Conservation (phyloP, 2,113 vertebrate species). For the Macrotis lagotis region DNA sequence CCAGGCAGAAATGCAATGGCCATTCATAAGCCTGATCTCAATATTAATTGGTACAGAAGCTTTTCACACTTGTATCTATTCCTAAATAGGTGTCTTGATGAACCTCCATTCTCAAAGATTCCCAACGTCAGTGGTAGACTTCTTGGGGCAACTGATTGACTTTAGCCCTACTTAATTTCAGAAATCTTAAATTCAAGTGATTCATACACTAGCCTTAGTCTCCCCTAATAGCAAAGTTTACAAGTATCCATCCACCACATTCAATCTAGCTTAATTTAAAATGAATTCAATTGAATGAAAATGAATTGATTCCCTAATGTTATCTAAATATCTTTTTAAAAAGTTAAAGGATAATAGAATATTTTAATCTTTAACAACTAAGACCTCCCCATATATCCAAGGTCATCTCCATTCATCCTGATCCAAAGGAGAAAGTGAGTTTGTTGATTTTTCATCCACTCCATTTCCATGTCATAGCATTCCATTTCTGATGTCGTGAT, state of each 20-base stretch:
- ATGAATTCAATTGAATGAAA: neutral
- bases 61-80: neutral
- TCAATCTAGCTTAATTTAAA: neutral
- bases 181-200: neutral
- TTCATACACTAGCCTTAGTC: neutral
- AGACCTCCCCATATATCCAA: too few relatives aligned
- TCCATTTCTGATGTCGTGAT: too few relatives aligned
- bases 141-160: neutral
- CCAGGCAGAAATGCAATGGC: neutral
- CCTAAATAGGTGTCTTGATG: neutral
- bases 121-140: neutral
- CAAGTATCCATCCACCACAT: neutral
- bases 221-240: neutral
- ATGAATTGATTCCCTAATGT: neutral
- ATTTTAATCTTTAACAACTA: neutral
- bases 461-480: too few relatives aligned
- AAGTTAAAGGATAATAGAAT: neutral
- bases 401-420: too few relatives aligned
- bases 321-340: too few relatives aligned
- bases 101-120: neutral
- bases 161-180: neutral
- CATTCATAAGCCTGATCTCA: neutral
- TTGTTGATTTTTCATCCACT: too few relatives aligned
- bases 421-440: too few relatives aligned
- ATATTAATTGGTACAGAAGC: neutral